Evolutionary conservation across 2,797 vertebrate genomes (phyloP), one percentile per base, ranked within the genome.

Genomic region (Falco naumanni): DNA sequence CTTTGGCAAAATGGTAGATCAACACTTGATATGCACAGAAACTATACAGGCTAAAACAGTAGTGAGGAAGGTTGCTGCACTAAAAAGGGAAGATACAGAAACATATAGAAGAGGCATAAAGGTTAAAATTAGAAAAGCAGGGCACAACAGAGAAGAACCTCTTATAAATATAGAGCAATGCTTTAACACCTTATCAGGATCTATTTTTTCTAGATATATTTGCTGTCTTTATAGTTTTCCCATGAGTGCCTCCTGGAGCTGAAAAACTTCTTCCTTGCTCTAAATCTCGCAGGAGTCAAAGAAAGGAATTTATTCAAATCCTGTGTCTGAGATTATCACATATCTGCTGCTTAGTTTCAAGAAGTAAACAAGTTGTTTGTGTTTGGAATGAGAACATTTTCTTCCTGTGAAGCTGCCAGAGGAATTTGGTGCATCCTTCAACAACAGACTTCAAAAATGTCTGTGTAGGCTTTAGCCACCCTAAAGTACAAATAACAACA

Each of bases 31-130:
- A 31, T 0, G 2, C 25, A 18, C 25, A 70, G n/a, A 76, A 84
- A 28, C 24, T 3, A 16, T 1, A 33, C 7, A 43, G 5, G 4
- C 28, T n/a, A 9, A 37, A 64, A n/a, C 1, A 13, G 37, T 31
- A 39, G 22, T 7, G 22, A 70, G 16, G 59, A 75, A 75, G 3
- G 12, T 1, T 37, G 13, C 43, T n/a, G 60, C 28, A 50, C 21
- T 60, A 16, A 28, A 48, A 29, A n/a, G 12, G 8, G 37, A 78
- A 60, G 9, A 68, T 0, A 34, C 0, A 48, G 28, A 69, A 76
- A 51, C 28, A 11, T 1, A 10, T 0, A 21, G 11, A 59, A 33
- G 0, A 71, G 5, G 6, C 4, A 16, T 19, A 43, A 37, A 64
- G 11, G 17, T 41, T n/a, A 70, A 75, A 21, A 20, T 2, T 14